Base-by-base conservation (phyloP, 2,113 vertebrate species). In the Gasterosteus nipponicus region DNA sequence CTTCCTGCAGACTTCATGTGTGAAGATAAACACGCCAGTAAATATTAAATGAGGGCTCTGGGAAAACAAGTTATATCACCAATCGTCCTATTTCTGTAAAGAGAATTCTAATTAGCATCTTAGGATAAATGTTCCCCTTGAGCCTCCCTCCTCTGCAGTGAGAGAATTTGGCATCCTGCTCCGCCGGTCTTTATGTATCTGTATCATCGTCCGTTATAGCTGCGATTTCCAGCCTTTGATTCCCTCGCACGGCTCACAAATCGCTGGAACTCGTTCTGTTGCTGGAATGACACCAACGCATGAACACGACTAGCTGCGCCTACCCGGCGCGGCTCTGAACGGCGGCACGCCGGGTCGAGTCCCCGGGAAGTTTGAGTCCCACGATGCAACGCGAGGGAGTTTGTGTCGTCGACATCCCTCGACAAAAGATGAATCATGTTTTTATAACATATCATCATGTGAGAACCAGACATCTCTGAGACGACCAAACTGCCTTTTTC, bases 21-120 rank as follows among this genome's bases (percentile, higher is more conserved):
- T 11, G 15, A 73, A 79, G 82, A 80, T 44, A 61, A 77, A 71
- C 71, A 54, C 39, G 46, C 22, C 60, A 76, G 63, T 80, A 80
- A 61, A 81, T 69, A 82, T 83, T 22, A 56, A 83, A 82, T 82
- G 82, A 77, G 69, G 46, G 57, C 71, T 72, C 61, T 58, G 41
- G 49, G 58, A 83, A 65, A 82, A 78, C 59, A 33, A 49, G 41
- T 64, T 73, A 53, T 64, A 75, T 86, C 78, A 82, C 66, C 33
- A 57, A 39, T 22, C 53, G 59, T 73, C 5, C 54, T 56, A 2
- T 33, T 64, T 64, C 71, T 75, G n/a, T 4, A 78, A 66, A 63
- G 19, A 80, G 73, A 46, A 31, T 71, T 82, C 58, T 58, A 64
- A 77, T 69, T 42, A 69, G 70, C 56, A 47, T 81, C 33, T 70